Base-by-base conservation (phyloP, 2,113 vertebrate species). In the Oryzias javanicus region DNA sequence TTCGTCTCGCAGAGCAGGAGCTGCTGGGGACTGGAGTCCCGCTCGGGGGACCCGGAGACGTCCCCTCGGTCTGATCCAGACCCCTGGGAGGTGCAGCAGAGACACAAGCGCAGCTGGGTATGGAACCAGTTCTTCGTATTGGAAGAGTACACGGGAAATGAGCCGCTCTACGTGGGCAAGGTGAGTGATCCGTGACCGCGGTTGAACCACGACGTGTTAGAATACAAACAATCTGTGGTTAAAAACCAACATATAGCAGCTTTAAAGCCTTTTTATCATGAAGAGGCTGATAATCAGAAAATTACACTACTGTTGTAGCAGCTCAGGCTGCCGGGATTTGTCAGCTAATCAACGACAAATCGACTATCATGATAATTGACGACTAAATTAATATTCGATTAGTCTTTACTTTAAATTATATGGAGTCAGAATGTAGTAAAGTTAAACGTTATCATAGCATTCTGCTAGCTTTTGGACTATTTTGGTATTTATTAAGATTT, bases 91-190 rank as follows among this genome's bases (percentile, higher is more conserved):
- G 79, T 86, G 0, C 83, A 79, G 64, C 86, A 70, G n/a, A 92
- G 96, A 82, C 93, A 93, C 67, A 98, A 93, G 75, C 95, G 97
- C 84, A 98, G 96, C 92, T 98, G 97, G 97, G 97, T 98, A 79
- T 98, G 97, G 97, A 98, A 98, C 89, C 97, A 98, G 55, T 98
- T 98, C 92, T 98, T 98, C 85, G 97, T 98, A 44, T 90, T 98
- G 89, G 97, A 98, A 86, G 97, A 98, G 86, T 97, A 94, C 88
- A 98, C 94, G 56, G 97, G 95, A 68, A 95, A 92, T 17, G 97
- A 98, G 55, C 96, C 97, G 4, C 93, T 98, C 62, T 98, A 98
- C 76, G 96, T 98, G 60, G 97, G 97, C 80, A 98, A 98, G 95
- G 95, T 98, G 93, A 92, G 94, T 25, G 0, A 50, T 70, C 17